Conservation (phyloP, 2,797 vertebrate genomes). For the Manis pentadactyla region DNA sequence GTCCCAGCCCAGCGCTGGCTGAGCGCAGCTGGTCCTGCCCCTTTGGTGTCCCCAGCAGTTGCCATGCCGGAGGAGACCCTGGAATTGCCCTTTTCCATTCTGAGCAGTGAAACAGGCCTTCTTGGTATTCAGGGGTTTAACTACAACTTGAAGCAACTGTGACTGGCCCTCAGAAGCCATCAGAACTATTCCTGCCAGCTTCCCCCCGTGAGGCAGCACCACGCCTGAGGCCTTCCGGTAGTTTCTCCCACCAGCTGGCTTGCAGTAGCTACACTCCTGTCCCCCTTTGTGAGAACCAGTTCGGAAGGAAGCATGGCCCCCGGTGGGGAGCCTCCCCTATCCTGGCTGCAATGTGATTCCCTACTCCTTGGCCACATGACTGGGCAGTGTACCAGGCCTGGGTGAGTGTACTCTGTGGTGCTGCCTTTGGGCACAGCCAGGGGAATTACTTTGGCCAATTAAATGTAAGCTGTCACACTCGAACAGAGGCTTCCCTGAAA, state of each 20-base stretch:
- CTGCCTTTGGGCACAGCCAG: not conserved
- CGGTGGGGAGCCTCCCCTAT: not conserved
- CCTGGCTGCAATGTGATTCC: not conserved
- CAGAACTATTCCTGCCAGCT: too few relatives aligned
- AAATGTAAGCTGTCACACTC: not conserved
- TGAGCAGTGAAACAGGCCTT: not conserved
- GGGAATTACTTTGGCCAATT: not conserved
- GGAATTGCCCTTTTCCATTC: not conserved
- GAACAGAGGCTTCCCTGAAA: not conserved
- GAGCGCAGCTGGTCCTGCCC: too few relatives aligned
- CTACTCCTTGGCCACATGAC: not conserved
- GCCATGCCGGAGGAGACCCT: too few relatives aligned
- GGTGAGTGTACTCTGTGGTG: fast-evolving
- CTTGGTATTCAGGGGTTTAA: not conserved
- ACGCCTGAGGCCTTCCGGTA: fast-evolving
- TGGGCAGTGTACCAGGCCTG: fast-evolving
- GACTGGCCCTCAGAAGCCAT: not conserved
- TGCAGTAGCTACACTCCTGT: not conserved
- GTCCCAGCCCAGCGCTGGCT: not conserved
- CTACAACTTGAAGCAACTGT: too few relatives aligned
- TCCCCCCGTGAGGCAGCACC: fast-evolving
- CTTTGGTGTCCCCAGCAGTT: not conserved
- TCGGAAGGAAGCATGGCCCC: not conserved
- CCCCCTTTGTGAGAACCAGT: not conserved
- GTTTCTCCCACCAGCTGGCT: not conserved